Conservation (phyloP, 2,113 vertebrate genomes). For the Cyprinodon variegatus region DNA sequence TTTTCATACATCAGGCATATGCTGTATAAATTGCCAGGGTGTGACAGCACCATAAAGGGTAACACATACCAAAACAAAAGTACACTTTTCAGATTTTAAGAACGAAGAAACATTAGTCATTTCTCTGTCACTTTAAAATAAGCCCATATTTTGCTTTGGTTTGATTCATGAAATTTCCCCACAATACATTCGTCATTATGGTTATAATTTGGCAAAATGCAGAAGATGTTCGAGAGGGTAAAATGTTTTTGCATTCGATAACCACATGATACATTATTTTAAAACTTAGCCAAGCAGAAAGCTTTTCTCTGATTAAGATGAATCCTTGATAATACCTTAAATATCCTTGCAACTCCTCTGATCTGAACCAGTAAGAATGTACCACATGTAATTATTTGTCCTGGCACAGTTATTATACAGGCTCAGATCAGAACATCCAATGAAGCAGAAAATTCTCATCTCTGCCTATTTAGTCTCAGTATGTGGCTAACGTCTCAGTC, state of each 20-base stretch:
- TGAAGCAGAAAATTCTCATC: conserved; percentile 24
- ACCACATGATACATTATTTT: background rate
- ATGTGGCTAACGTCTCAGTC: conserved; percentile 39
- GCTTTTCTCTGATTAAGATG: background rate
- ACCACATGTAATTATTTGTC: conserved; percentile 17
- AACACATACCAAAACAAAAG: too few species aligned
- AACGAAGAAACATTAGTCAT: too few species aligned
- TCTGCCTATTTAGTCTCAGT: conserved; percentile 29
- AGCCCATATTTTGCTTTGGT: background rate
- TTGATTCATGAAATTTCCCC: background rate
- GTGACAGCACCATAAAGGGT: too few species aligned
- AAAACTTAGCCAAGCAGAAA: background rate
- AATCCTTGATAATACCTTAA: background rate
- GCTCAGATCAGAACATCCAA: conserved; percentile 18
- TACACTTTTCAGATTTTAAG: too few species aligned
- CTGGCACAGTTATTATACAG: conserved; percentile 9
- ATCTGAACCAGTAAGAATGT: conserved; percentile 13
- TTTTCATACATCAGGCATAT: too few species aligned
- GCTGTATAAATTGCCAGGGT: too few species aligned
- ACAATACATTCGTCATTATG: background rate
- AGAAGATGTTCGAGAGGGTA: background rate
- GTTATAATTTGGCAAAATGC: background rate
- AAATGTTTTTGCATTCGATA: too few species aligned
- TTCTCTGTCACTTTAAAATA: too few species aligned
- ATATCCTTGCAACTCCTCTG: background rate